Conservation (phyloP, 2,888 invertebrate genomes). For the Agriopis marginaria region DNA sequence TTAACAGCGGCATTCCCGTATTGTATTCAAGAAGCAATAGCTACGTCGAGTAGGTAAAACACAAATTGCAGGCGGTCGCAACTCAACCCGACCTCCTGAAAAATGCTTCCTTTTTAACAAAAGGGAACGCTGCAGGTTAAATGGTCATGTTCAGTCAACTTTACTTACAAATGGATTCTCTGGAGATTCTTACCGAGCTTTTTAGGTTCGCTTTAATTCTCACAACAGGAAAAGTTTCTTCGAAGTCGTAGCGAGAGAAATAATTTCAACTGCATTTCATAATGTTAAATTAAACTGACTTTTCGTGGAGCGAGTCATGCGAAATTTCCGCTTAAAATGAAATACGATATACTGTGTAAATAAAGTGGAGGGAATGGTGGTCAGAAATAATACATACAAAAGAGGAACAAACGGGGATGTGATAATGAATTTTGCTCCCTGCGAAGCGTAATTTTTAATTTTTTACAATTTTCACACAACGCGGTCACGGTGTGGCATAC, state of each 20-base stretch:
- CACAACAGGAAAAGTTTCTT: conserved; percentile 33
- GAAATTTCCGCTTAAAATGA: conserved; percentile 15
- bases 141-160: conserved; percentile 72
- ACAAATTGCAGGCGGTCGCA: conserved; percentile 69
- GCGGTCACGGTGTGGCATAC: conserved; percentile 50
- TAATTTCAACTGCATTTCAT: conserved; percentile 24
- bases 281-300: conserved; percentile 4
- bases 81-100: conserved; percentile 59
- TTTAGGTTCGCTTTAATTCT: conserved; percentile 40
- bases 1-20: conserved; percentile 65
- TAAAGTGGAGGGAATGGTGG: conserved; percentile 1
- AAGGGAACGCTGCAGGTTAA: conserved; percentile 66
- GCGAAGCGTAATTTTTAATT: conserved; percentile 44
- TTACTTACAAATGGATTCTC: conserved; percentile 60
- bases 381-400: conserved; percentile 23
- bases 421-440: conserved; percentile 42
- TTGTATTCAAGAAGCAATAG: conserved; percentile 62
- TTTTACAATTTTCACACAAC: conserved; percentile 54
- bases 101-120: conserved; percentile 72
- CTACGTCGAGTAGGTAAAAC: conserved; percentile 60
- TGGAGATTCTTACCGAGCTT: conserved; percentile 38
- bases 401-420: conserved; percentile 29
- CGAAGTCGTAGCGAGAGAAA: conserved; percentile 21
- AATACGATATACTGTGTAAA: conserved; percentile 5
- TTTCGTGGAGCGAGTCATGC: conserved; percentile 10